Base-by-base conservation (phyloP, 1,140 invertebrate genomes). In the Pantala flavescens region DNA sequence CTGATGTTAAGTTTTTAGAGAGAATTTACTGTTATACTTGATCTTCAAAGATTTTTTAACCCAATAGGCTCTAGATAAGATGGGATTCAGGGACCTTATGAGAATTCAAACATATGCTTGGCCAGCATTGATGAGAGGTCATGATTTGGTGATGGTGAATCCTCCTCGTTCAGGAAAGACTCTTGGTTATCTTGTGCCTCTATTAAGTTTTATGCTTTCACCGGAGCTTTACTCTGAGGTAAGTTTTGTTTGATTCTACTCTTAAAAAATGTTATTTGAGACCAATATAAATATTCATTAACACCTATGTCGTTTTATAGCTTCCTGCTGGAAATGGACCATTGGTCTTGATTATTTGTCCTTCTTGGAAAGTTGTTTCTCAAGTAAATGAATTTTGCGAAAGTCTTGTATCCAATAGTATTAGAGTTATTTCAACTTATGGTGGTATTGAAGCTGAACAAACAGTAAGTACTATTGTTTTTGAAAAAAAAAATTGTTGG, bases 121-220 rank as follows among this genome's bases (percentile, higher is more conserved):
- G 84, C 77, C 79, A 36, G 81, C 82, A 9, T 81, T 86, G 74
- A 77, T 85, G 43, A 78, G 84, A 9, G 82, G 83, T 0, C 80
- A 83, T 43, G 84, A 85, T 75, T 76, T 83, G 0, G 82, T 85
- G 71, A 78, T 85, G 76, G 78, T 87, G 0, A 80, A 82, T 75
- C 81, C 82, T 5, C 74, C 78, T 19, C 77, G 78, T 21, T 82
- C 84, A 75, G 86, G 86, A 0, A 87, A 86, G 78, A 85, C 86
- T 14, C 78, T 86, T 74, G 83, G 83, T 0, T 86, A 36, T 77
- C 74, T 77, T 71, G 74, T 83, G 73, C 79, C 81, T 70, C 75
- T 84, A 49, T 63, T 75, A 19, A 82, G 80, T 74, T 72, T 75
- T 12, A 74, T 84, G 63, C 70, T 77, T 74, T 23, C n/a, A 71